phyloP scores from a whole-genome alignment of 1,140 invertebrate genomes.

The Lysiphlebus fabarum region DNA sequence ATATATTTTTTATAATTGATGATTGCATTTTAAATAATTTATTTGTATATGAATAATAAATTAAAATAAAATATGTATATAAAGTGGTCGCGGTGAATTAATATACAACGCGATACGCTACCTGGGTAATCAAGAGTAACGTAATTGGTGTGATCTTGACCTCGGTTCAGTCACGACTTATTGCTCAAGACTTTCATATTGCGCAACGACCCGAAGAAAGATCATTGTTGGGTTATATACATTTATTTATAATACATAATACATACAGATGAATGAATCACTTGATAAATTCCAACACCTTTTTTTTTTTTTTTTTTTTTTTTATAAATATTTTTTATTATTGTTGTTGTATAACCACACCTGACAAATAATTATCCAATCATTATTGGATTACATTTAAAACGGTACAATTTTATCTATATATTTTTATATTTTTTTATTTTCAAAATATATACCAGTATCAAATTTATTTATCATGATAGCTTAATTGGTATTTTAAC shows the following conservation, averaged over 20 bases:
- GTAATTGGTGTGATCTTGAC: constrained; percentile 27
- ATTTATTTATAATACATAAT: no score
- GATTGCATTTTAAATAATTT: no score
- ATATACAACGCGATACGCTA: constrained; percentile 5
- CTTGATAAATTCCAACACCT: no score
- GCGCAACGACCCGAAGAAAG: background rate
- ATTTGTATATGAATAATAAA: no score
- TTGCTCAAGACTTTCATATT: constrained; percentile 4
- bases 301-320: no score
- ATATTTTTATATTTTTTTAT: background rate
- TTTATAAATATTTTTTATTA: background rate
- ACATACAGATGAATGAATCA: no score
- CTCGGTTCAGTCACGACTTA: constrained; percentile 18
- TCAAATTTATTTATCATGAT: background rate
- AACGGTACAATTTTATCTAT: constrained; percentile 7
- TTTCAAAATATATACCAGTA: background rate
- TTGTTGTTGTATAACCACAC: constrained; percentile 10
- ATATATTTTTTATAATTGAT: no score
- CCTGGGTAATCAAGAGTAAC: constrained; percentile 25
- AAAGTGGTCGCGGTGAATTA: background rate
- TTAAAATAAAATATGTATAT: no score
- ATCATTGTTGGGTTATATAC: no score
- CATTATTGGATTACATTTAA: constrained; percentile 9
- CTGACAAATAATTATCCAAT: constrained; percentile 18
- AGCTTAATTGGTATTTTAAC: constrained; percentile 4